Evolutionary conservation across 2,797 vertebrate species (phyloP).

Genomic region (Rhodeus uyekii): DNA sequence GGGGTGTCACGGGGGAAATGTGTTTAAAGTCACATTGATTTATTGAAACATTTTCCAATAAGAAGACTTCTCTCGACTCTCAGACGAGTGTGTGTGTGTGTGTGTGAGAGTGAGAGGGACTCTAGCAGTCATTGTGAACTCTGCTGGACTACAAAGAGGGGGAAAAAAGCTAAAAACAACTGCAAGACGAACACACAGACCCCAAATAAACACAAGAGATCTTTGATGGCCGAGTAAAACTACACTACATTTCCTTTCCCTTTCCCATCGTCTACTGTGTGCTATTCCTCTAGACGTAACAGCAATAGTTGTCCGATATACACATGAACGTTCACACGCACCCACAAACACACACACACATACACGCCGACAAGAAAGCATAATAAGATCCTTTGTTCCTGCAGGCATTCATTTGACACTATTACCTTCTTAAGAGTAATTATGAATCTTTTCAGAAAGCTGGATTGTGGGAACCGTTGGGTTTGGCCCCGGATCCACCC

Average conservation of each 20-base stretch:
- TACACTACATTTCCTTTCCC: slow-evolving; percentile 58
- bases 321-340: slow-evolving; percentile 40
- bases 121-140: slow-evolving; percentile 51
- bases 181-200: slow-evolving; percentile 61
- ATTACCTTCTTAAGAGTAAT: slow-evolving; percentile 85
- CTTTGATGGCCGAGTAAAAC: slow-evolving; percentile 60
- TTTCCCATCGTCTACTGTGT: slow-evolving; percentile 45
- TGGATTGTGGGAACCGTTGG: slow-evolving; percentile 74
- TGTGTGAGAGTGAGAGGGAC: slow-evolving; percentile 29
- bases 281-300: slow-evolving; percentile 58
- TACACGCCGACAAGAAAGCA: slow-evolving; percentile 72
- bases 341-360: slow-evolving; percentile 55
- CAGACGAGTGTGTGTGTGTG: slow-evolving; percentile 59
- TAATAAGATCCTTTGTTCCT: slow-evolving; percentile 80
- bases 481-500: slow-evolving; percentile 54
- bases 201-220: slow-evolving; percentile 65
- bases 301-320: slow-evolving; percentile 30
- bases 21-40: slow-evolving; percentile 89
- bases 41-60: slow-evolving; percentile 89
- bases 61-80: slow-evolving; percentile 79
- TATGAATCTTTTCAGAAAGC: slow-evolving; percentile 70
- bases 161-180: slow-evolving; percentile 32
- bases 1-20: slow-evolving; percentile 82
- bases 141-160: slow-evolving; percentile 45
- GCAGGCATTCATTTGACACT: slow-evolving; percentile 76